Conservation (phyloP, 2,888 invertebrate genomes). For the Volucella inflata region DNA sequence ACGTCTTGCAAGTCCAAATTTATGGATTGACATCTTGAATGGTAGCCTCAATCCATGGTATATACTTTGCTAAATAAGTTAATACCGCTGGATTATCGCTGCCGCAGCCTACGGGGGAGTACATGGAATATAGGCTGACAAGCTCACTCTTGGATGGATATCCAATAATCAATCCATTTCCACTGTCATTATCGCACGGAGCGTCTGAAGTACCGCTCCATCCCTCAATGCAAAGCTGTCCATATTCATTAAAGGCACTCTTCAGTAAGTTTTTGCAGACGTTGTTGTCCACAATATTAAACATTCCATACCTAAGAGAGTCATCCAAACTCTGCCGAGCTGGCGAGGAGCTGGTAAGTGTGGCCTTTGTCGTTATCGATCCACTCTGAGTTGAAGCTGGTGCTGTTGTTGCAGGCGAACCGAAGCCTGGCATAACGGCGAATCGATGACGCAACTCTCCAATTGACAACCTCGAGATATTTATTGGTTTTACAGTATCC, state of each 20-base stretch:
- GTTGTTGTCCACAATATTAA: conserved; percentile 10
- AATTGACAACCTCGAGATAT: conserved; percentile 11
- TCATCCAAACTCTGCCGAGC: not conserved
- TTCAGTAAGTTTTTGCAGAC: conserved; percentile 3
- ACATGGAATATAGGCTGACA: conserved; percentile 43
- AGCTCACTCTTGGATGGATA: conserved; percentile 49
- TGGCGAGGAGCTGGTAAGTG: not conserved
- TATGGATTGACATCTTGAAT: too few species aligned
- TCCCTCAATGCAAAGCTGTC: conserved; percentile 41
- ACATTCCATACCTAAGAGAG: conserved; percentile 34
- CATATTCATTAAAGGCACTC: conserved; percentile 42
- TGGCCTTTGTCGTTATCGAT: not conserved
- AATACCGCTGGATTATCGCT: conserved; percentile 17
- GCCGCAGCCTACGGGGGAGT: conserved; percentile 3
- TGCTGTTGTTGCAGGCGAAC: not conserved
- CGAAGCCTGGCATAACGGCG: conserved; percentile 46
- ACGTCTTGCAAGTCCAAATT: too few species aligned
- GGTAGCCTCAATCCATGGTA: conserved; percentile 37
- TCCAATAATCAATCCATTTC: conserved; percentile 46
- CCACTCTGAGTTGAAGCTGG: not conserved
- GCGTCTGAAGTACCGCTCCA: conserved; percentile 41
- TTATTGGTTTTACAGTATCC: conserved; percentile 21
- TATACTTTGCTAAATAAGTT: conserved; percentile 40
- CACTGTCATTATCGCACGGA: conserved; percentile 50
- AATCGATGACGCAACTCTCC: conserved; percentile 15